These are phyloP conservation scores for Archaeoteleia sp. DNA, from an alignment of 2,888 invertebrate genomes.

Conservation along the genomic window DNA sequence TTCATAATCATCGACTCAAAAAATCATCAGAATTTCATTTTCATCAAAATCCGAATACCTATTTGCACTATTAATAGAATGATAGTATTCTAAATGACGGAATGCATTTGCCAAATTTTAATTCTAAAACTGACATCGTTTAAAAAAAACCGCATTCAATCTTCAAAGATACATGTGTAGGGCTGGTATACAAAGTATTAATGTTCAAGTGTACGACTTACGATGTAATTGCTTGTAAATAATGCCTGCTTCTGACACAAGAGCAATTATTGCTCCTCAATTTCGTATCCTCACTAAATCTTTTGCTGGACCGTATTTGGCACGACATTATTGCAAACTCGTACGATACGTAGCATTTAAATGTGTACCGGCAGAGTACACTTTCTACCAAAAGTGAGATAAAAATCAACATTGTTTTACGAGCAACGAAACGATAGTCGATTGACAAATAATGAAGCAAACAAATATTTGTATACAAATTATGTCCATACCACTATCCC, in stretches of 20 bases:
- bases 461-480: too few species aligned
- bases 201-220: conserved; percentile 14
- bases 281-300: conserved; percentile 34
- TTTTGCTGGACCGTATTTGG: conserved; percentile 19
- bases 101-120: too few species aligned
- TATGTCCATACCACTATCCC: too few species aligned
- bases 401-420: conserved; percentile 32
- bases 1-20: too few species aligned
- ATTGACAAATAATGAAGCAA: conserved; percentile 26
- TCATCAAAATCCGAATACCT: too few species aligned
- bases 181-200: conserved; percentile 24
- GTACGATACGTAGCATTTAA: conserved; percentile 11
- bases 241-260: conserved; percentile 33
- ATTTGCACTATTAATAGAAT: too few species aligned
- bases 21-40: too few species aligned
- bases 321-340: conserved; percentile 9
- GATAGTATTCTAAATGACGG: too few species aligned
- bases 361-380: conserved; percentile 21
- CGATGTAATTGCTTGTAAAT: conserved; percentile 35
- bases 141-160: conserved; percentile 11
- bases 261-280: conserved; percentile 34
- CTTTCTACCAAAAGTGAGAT: conserved; percentile 34
- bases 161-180: background rate
- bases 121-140: too few species aligned
- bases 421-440: conserved; percentile 9